Evolutionary conservation across 2,888 invertebrate genomes (phyloP), one percentile per base, ranked within the genome.

Genomic region (Conus canariensis): DNA sequence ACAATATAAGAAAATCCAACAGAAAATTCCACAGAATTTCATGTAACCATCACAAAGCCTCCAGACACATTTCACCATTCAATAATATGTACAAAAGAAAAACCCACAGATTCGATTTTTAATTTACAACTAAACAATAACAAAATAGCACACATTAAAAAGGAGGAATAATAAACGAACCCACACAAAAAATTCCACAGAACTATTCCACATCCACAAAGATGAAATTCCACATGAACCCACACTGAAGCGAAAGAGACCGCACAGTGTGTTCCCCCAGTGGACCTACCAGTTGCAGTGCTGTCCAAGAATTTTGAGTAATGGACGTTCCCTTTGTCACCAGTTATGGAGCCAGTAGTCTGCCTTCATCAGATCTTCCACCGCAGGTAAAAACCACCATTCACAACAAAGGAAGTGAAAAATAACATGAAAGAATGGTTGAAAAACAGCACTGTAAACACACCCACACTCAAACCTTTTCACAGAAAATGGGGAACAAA

Each of bases 221-320:
- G 12, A 64, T 64, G 12, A 45, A 45, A 14, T 64, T 64, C 16
- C 64, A 16, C 64, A 64, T 64, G 64, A 64, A 82, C 45, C 16
- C 80, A 80, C 70, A 70, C n/a, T 22, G 8, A 74, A 74, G n/a
- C 10, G 10, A n/a, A 25, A 74, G 22, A 10, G 22, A n/a, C n/a
- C 74, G 8, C 22, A 74, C n/a, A n/a, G 56, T 83, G n/a, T 83
- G 45, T 4, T 45, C 7, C 83, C 56, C 58, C 16, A n/a, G 25
- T 25, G 14, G 60, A 85, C 85, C 85, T 85, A 85, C 85, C 85
- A 85, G 85, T 0, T 14, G 16, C 22, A 5, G 60, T 85, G 85
- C 60, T 60, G 85, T 85, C 85, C 60, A 85, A 60, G 60, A 85
- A 60, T 59, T 60, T 85, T 30, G 85, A 85, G 25, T 85, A 85